Evolutionary conservation across 2,797 vertebrate genomes (phyloP), one percentile per base, ranked within the genome.

Genomic region (Sebastes umbrosus): DNA sequence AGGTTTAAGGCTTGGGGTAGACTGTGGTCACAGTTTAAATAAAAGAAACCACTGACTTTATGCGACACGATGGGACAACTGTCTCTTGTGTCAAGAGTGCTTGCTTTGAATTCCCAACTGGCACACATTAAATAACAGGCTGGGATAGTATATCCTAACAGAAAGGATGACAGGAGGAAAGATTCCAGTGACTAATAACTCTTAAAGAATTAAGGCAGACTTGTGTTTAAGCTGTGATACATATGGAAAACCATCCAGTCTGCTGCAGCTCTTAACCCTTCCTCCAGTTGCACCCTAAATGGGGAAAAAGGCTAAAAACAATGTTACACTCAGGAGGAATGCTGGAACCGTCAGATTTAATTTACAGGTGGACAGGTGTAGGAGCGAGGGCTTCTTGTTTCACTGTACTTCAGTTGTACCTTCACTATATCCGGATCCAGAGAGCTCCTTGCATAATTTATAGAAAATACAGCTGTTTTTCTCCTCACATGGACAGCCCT

Each of bases 401-500:
- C 16, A 60, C 24, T 76, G n/a, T 7, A 36, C 31, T 63, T 67
- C 9, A 83, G 82, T 70, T 90, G 43, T 16, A 90, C 79, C 67
- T 67, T 69, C 52, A 32, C 59, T 0, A 8, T 86, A 94, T 95
- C 90, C 90, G 52, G 86, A 89, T 75, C 75, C 69, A 90, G 77
- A 84, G 69, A 91, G 88, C 59, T 80, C 14, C n/a, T 50, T 76
- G 79, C 80, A 88, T 90, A 93, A 92, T 86, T 89, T 88, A 92
- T 91, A 96, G 91, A 93, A 86, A 77, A 93, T 91, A 82, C 95
- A 96, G 96, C 95, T 96, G 96, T 92, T 92, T 82, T 74, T 75
- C 79, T 82, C 62, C 60, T 75, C 83, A 79, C 95, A 85, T 86
- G 86, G 80, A 39, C 36, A 68, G 88, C 92, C 90, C 94, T 90